phyloP scores from a whole-genome alignment of 2,797 vertebrate genomes.

The Mallotus villosus region DNA sequence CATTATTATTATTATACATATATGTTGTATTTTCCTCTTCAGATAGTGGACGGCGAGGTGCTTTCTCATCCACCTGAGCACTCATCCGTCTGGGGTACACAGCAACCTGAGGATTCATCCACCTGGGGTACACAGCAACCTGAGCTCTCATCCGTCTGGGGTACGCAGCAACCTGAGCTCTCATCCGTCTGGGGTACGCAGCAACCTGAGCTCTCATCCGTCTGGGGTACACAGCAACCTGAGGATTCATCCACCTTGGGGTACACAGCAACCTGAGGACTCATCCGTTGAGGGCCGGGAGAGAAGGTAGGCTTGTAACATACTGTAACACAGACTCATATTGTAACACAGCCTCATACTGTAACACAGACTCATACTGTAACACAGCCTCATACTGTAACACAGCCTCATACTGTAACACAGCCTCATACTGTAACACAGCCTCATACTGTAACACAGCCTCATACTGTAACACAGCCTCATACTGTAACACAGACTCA shows the following conservation, averaged over 20 bases:
- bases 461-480: no score
- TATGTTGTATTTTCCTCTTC: no score
- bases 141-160: not conserved
- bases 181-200: not conserved
- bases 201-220: not conserved
- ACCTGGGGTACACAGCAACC: not conserved
- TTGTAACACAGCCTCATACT: not conserved
- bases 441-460: no score
- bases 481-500: not conserved
- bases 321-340: no score
- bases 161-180: not conserved
- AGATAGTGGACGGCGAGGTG: no score
- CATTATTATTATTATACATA: no score
- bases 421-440: no score
- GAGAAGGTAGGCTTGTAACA: constrained; percentile 52
- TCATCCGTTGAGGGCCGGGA: constrained; percentile 20
- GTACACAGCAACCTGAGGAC: not conserved
- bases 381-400: not conserved
- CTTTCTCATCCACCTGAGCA: no score
- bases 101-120: not conserved
- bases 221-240: not conserved
- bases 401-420: no score
- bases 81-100: not conserved
- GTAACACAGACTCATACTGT: no score
- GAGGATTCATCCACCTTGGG: not conserved